These are phyloP conservation scores for Drosophila testacea DNA, from an alignment of 2,888 invertebrate genomes.

Conservation along the genomic window DNA sequence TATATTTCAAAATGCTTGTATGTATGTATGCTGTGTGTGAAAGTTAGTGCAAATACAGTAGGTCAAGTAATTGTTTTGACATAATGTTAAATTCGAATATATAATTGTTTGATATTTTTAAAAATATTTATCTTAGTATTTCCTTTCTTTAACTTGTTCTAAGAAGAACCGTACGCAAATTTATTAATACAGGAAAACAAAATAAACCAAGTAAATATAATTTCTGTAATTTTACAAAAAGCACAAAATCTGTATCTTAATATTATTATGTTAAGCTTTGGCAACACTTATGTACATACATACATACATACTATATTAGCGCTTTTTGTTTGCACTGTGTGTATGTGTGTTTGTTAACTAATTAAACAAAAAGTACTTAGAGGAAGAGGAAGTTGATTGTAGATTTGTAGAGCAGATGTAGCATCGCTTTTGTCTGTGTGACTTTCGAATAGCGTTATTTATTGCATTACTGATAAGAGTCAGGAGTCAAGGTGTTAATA, in stretches of 20 bases:
- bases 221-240: no score
- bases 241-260: no score
- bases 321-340: neutral
- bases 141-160: no score
- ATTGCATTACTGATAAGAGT: slow-evolving; percentile 44
- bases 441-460: slow-evolving; percentile 14
- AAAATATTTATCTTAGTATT: no score
- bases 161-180: no score
- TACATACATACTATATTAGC: neutral
- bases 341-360: neutral
- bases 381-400: slow-evolving; percentile 4
- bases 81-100: no score
- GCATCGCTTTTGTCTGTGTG: slow-evolving; percentile 19
- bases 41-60: neutral
- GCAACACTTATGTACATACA: no score
- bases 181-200: no score
- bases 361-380: neutral
- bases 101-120: no score
- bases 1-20: neutral
- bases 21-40: neutral
- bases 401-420: neutral
- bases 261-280: neutral
- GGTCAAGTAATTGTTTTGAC: no score
- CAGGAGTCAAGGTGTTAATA: slow-evolving; percentile 44
- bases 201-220: no score